These are phyloP conservation scores for Dicyrtomina minuta DNA, from an alignment of 2,888 invertebrate species.

Conservation along the genomic window DNA sequence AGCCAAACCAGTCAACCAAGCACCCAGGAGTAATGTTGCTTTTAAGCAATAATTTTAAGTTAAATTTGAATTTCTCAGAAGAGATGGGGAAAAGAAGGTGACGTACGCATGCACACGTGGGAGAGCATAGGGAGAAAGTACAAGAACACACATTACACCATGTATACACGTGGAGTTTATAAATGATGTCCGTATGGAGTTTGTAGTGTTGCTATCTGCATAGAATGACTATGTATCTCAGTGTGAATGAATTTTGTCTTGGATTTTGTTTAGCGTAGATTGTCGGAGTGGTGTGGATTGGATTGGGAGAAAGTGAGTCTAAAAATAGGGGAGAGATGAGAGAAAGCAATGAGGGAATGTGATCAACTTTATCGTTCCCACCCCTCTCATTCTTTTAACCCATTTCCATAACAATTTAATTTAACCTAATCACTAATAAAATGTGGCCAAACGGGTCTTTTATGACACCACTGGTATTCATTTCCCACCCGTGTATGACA, in stretches of 20 bases:
- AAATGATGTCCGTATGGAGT: no score
- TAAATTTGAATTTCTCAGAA: not conserved
- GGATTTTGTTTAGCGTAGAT: not conserved
- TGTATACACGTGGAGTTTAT: no score
- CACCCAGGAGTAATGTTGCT: no score
- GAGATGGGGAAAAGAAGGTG: not conserved
- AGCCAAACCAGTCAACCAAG: no score
- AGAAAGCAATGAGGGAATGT: not conserved
- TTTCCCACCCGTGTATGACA: not conserved
- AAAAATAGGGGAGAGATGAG: not conserved
- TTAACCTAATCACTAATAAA: slow-evolving; percentile 32
- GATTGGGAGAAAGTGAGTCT: not conserved
- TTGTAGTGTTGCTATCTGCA: no score
- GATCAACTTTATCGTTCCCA: slow-evolving; percentile 10
- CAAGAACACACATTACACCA: no score
- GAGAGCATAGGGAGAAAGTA: no score
- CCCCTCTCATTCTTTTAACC: slow-evolving; percentile 25
- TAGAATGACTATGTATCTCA: not conserved
- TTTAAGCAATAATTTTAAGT: no score
- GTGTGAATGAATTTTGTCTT: not conserved
- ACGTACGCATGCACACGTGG: not conserved
- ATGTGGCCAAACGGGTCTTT: slow-evolving; percentile 28
- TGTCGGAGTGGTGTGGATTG: not conserved
- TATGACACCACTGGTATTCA: slow-evolving; percentile 25
- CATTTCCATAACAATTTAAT: slow-evolving; percentile 33